Base-by-base conservation (phyloP, 37 sponge, comb jelly and placozoan species). In the Chondrilla cf. caribensis region DNA sequence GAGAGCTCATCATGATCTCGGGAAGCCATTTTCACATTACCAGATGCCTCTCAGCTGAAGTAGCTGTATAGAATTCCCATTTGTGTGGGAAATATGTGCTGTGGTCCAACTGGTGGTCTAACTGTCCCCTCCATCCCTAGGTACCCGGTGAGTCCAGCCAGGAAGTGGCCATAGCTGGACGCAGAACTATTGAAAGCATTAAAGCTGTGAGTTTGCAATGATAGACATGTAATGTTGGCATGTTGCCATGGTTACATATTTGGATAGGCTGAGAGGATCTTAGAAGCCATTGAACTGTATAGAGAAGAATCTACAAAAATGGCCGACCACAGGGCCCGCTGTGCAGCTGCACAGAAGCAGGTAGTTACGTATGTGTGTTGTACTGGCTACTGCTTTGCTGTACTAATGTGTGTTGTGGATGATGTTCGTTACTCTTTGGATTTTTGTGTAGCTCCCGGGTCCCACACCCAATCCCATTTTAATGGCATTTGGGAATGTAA, bases 231-330 rank as follows among this genome's bases (percentile, higher is more conserved):
- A 14, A 47, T 47, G 11, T 47, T 47, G 9, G 26, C 75, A 71
- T 64, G 44, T n/a, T 64, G n/a, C 25, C 51, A 60, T 39, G 25
- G 9, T 25, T 9, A 26, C 21, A 24, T 25, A 25, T 17, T 9
- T 32, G n/a, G 6, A n/a, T 60, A 95, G 90, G 95, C 93, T 59
- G 98, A 97, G 75, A 78, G 89, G n/a, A 62, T 97, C 33, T 86
- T 95, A 81, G 98, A 95, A 78, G 93, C 91, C 35, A 18, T 97
- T 36, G 84, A 87, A 37, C 17, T 97, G 59, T 92, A 65, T 73
- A 79, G 84, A 41, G 93, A 86, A 41, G 95, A 97, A 54, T 60
- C 18, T 39, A 80, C 67, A 19, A 88, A 83, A 26, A 25, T 71
- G 72, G 47, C 32, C 15, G 95, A 90, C 33, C 67, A 90, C 33